Conservation (phyloP, 2,888 invertebrate species). For the Zele albiditarsus region DNA sequence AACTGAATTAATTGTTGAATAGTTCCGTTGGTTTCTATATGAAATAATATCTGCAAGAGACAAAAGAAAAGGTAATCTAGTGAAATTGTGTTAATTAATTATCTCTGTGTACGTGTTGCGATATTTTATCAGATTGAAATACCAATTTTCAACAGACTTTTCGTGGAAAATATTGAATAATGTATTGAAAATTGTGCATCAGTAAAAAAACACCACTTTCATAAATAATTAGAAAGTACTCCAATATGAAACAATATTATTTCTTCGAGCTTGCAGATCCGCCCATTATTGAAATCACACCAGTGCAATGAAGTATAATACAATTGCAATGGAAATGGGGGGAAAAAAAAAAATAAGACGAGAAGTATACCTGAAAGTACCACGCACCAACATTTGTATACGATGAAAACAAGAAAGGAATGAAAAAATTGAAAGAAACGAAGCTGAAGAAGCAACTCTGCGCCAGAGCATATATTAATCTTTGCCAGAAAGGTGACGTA, state of each 20-base stretch:
- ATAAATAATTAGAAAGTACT: no score
- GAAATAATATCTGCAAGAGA: no score
- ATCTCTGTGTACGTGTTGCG: no score
- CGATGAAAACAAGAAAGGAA: slow-evolving; percentile 7
- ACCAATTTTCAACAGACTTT: no score
- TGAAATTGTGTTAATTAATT: no score
- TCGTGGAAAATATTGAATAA: no score
- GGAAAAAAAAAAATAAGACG: neutral
- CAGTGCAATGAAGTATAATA: neutral
- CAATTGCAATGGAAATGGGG: neutral
- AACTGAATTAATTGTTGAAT: no score
- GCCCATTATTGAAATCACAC: neutral
- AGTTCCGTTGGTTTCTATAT: no score
- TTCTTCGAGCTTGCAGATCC: neutral
- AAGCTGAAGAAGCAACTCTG: slow-evolving; percentile 13
- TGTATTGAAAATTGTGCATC: no score
- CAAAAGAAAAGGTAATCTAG: no score
- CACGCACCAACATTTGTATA: neutral
- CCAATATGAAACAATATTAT: neutral
- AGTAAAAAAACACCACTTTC: no score
- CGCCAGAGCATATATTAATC: slow-evolving; percentile 61
- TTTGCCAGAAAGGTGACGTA: slow-evolving; percentile 64
- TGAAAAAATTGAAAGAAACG: slow-evolving; percentile 20
- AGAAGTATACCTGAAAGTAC: neutral
- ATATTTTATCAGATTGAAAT: no score